Percentiles rank a stretch among this genome's conserved stretches.
Conservation (phyloP, 1,140 invertebrate genomes). For the Diprion similis region DNA sequence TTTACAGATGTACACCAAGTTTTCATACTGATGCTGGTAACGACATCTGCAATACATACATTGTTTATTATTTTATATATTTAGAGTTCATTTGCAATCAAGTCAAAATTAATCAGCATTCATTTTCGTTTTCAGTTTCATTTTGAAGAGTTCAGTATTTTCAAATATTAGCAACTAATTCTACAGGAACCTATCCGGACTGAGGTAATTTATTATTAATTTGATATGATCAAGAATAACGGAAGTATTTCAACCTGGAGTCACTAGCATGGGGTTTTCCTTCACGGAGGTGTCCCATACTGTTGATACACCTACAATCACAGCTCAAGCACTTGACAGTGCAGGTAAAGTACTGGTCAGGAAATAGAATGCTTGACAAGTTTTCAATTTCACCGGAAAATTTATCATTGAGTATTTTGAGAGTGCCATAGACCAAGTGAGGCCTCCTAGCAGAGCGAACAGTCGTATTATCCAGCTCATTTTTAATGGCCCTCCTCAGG, state of each 20-base stretch:
- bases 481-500: conserved; percentile 57
- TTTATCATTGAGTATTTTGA: conserved; percentile 80
- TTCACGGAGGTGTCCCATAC: conserved; percentile 81
- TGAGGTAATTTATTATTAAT: background rate
- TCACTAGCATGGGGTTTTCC: conserved; percentile 67
- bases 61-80: conserved; percentile 2
- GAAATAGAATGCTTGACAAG: conserved; percentile 70
- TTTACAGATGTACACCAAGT: conserved; percentile 79
- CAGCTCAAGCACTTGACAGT: conserved; percentile 76
- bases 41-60: conserved; percentile 59
- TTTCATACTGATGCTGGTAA: conserved; percentile 83
- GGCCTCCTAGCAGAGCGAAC: conserved; percentile 73
- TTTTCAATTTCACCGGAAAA: conserved; percentile 76
- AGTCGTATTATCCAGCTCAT: conserved; percentile 71
- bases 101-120: background rate
- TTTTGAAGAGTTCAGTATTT: too few species aligned
- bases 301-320: conserved; percentile 71
- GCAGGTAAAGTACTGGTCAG: conserved; percentile 85
- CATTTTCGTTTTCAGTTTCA: too few species aligned
- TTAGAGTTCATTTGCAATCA: conserved; percentile 2
- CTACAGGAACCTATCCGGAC: too few species aligned
- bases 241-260: conserved; percentile 54
- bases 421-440: conserved; percentile 70
- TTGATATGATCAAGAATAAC: conserved; percentile 3
- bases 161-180: too few species aligned